Conservation (phyloP, 1,140 invertebrate species). For the Argopecten irradians region DNA sequence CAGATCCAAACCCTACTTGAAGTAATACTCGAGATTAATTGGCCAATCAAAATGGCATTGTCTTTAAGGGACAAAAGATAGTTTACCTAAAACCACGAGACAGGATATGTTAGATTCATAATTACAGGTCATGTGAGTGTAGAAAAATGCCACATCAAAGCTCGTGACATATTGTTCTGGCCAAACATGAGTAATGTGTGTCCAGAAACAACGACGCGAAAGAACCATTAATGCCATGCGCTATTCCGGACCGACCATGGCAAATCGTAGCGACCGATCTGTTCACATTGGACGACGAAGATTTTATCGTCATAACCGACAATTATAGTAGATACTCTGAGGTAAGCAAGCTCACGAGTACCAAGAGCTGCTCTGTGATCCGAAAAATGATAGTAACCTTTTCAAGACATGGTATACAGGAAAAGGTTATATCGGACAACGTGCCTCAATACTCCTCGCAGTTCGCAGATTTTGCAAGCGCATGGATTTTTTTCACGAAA, state of each 20-base stretch:
- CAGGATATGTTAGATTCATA: slow-evolving; percentile 47
- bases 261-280: slow-evolving; percentile 47
- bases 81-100: slow-evolving; percentile 44
- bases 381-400: slow-evolving; percentile 44
- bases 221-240: slow-evolving; percentile 45
- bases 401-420: slow-evolving; percentile 40
- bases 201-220: slow-evolving; percentile 42
- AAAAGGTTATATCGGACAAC: slow-evolving; percentile 53
- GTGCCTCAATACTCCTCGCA: slow-evolving; percentile 43
- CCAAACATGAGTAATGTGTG: slow-evolving; percentile 53
- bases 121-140: slow-evolving; percentile 55
- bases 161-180: slow-evolving; percentile 55
- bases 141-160: slow-evolving; percentile 48
- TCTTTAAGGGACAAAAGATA: slow-evolving; percentile 53
- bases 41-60: slow-evolving; percentile 41
- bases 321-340: slow-evolving; percentile 54
- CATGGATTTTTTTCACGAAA: slow-evolving; percentile 23
- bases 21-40: slow-evolving; percentile 62
- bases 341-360: slow-evolving; percentile 38
- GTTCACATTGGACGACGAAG: slow-evolving; percentile 38
- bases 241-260: slow-evolving; percentile 49
- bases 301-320: slow-evolving; percentile 48
- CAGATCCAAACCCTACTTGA: no score
- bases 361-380: slow-evolving; percentile 47
- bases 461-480: not conserved